These are phyloP conservation scores for Rhynchopsitta pachyrhyncha DNA, from an alignment of 2,113 vertebrate genomes.

Conservation along the genomic window DNA sequence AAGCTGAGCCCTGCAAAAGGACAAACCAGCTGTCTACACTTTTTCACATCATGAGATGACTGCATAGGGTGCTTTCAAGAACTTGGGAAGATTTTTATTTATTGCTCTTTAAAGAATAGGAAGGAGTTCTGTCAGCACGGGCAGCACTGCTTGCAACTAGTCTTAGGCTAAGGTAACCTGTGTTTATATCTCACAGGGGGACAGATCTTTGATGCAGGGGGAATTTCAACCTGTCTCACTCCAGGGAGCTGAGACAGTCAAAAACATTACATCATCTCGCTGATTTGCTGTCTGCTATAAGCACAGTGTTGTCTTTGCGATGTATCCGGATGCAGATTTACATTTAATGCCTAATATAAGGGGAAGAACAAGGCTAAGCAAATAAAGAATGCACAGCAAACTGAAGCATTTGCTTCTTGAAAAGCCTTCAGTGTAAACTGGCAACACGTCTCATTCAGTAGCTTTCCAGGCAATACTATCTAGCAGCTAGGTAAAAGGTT, in stretches of 20 bases:
- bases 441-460: not conserved
- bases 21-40: not conserved
- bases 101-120: not conserved
- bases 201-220: not conserved
- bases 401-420: not conserved
- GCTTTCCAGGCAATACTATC: constrained; percentile 8
- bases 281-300: not conserved
- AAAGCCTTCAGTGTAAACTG: not conserved
- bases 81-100: not conserved
- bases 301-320: not conserved
- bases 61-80: not conserved
- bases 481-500: constrained; percentile 34
- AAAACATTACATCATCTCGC: constrained; percentile 41
- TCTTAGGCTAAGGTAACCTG: not conserved
- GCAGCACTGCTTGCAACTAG: not conserved
- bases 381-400: not conserved
- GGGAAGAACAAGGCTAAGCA: constrained; percentile 22
- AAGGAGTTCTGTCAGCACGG: not conserved
- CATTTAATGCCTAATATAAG: not conserved
- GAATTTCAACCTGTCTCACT: constrained; percentile 24
- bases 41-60: not conserved
- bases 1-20: not conserved
- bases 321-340: constrained; percentile 14
- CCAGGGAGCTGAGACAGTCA: constrained; percentile 10
- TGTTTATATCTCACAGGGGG: not conserved